These are phyloP conservation scores for Parasteatoda tepidariorum DNA, from an alignment of 1,140 invertebrate species.

Conservation along the genomic window DNA sequence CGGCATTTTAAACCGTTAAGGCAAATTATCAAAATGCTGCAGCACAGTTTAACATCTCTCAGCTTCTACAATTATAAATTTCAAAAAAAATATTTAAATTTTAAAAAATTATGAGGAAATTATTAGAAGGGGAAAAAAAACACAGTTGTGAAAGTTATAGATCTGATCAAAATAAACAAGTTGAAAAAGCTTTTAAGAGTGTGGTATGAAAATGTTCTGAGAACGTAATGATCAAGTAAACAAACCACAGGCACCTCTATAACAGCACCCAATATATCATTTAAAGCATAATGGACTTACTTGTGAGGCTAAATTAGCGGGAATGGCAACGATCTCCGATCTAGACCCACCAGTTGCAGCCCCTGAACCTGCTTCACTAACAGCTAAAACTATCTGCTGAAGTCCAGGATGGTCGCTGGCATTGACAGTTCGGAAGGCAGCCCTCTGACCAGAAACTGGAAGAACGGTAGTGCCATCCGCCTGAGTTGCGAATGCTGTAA, in stretches of 20 bases:
- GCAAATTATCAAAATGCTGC: too few species aligned
- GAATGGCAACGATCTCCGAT: slow-evolving; percentile 49
- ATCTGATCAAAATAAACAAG: too few species aligned
- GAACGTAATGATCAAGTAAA: too few species aligned
- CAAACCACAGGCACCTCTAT: too few species aligned
- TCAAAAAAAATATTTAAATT: neutral
- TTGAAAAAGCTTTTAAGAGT: too few species aligned
- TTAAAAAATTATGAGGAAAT: neutral
- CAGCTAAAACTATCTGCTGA: slow-evolving; percentile 54
- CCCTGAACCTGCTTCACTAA: slow-evolving; percentile 25
- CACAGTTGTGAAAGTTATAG: neutral
- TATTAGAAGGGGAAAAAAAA: neutral
- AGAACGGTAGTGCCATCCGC: slow-evolving; percentile 48
- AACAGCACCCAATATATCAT: too few species aligned
- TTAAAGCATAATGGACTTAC: neutral
- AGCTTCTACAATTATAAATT: neutral
- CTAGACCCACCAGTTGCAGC: slow-evolving; percentile 11
- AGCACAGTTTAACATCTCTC: too few species aligned
- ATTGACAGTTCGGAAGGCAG: slow-evolving; percentile 28
- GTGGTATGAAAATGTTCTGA: too few species aligned
- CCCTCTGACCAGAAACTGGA: slow-evolving; percentile 34
- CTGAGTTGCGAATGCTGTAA: slow-evolving; percentile 22
- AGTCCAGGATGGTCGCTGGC: slow-evolving; percentile 34
- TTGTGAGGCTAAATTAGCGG: slow-evolving; percentile 34
- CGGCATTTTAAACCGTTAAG: too few species aligned